Base-by-base conservation (phyloP, 2,113 vertebrate species). In the Pterophyllum scalare region DNA sequence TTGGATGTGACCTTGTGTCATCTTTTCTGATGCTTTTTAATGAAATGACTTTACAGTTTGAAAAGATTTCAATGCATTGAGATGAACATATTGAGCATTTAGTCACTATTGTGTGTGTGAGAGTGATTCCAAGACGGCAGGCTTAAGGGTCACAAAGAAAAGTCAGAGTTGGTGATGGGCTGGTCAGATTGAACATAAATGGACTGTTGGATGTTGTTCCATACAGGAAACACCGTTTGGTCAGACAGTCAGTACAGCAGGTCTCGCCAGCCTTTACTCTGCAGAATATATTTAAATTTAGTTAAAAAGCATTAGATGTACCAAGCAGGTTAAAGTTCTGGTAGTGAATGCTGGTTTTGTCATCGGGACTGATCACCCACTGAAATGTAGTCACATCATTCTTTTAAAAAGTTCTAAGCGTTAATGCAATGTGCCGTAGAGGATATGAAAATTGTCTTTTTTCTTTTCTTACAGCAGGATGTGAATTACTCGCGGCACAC, bases 1-100 rank as follows among this genome's bases (percentile, higher is more conserved):
- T 75, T 81, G 59, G 70, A 81, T 59, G 79, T n/a, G 77, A 75
- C 67, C 75, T 60, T 3, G 5, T 28, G 54, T 77, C 83, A 59
- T 75, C 56, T 72, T 84, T 80, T 59, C 38, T 75, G 26, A 33
- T 26, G 14, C 62, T 54, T 40, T 77, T 83, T 84, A 13, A 28
- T 28, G 40, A 59, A 75, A 28, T 10, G 38, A 26, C 19, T 58
- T 72, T 24, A 82, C 4, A 24, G 11, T 38, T 19, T 49, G 54
- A 84, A 86, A 75, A 77, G 38, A 56, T 52, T 70, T 67, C 20
- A 58, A 58, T 28, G 49, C 40, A 72, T 8, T n/a, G 10, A 59
- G 58, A 67, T 40, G 58, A 38, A 58, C 46, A 61, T 46, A 24
- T 3, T 1, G 2, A 64, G 9, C 40, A 33, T 12, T 81, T 2